Evolutionary conservation across 2,113 vertebrate species (phyloP).

Genomic region (Sander lucioperca): DNA sequence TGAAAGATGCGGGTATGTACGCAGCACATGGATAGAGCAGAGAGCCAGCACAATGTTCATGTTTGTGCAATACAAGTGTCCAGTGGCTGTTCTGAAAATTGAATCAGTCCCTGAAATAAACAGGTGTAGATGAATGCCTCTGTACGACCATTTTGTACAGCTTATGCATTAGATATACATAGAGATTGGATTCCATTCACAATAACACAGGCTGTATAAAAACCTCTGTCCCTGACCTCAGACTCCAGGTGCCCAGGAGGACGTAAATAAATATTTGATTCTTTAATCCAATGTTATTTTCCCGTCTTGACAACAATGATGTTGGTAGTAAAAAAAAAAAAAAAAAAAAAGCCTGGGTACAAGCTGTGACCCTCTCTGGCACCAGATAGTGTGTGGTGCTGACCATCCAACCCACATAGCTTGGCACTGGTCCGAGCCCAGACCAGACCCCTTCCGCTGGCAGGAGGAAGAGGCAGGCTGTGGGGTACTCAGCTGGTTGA

Average conservation of each 20-base stretch:
- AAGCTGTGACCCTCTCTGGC: constrained; percentile 79
- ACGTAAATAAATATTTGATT: constrained; percentile 5
- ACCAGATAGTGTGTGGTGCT: constrained; percentile 78
- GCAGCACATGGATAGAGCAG: constrained; percentile 23
- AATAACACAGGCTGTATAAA: background rate
- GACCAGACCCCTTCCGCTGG: constrained; percentile 65
- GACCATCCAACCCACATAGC: constrained; percentile 61
- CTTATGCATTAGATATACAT: background rate
- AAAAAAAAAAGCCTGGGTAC: constrained; percentile 55
- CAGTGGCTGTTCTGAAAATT: constrained; percentile 39
- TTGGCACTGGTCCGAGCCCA: constrained; percentile 68
- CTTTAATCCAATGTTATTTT: background rate
- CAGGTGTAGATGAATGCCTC: constrained; percentile 45
- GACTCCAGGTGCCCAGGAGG: background rate
- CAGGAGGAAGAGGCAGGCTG: constrained; percentile 53
- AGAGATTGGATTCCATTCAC: background rate
- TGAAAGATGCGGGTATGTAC: constrained; percentile 51
- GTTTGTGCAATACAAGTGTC: constrained; percentile 20
- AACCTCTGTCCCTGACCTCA: background rate
- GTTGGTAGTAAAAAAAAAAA: background rate
- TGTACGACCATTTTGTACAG: constrained; percentile 27
- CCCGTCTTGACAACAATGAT: constrained; percentile 15
- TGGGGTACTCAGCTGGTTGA: constrained; percentile 75
- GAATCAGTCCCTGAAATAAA: constrained; percentile 56
- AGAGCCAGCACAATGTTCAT: constrained; percentile 19